phyloP scores from a whole-genome alignment of 1,140 invertebrate genomes.

The Drosophila repletoides region DNA sequence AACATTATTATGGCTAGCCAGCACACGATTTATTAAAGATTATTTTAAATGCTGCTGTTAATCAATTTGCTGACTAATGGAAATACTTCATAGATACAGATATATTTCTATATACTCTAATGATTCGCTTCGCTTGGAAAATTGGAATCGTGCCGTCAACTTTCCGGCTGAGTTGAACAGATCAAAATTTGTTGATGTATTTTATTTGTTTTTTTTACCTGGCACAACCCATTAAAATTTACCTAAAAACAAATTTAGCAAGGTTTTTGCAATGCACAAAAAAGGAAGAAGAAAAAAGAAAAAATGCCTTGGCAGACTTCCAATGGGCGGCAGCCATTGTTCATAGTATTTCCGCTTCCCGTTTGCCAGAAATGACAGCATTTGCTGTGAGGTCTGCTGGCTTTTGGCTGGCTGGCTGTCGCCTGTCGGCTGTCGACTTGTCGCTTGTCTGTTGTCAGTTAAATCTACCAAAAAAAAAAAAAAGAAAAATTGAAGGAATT shows the following conservation, averaged over 20 bases:
- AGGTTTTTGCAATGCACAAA: no score
- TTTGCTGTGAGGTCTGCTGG: constrained; percentile 13
- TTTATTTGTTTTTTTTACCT: constrained; percentile 7
- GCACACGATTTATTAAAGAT: no score
- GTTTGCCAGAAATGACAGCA: constrained; percentile 35
- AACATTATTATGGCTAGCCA: no score
- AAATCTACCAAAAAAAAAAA: constrained; percentile 5
- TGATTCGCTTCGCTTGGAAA: no score
- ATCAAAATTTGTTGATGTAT: background rate
- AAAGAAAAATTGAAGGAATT: background rate
- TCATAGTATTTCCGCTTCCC: constrained; percentile 15
- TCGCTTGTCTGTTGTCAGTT: constrained; percentile 16
- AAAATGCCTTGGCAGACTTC: constrained; percentile 15
- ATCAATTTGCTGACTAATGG: no score
- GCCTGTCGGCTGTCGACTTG: constrained; percentile 51
- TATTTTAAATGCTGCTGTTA: no score
- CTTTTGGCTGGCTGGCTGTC: no score
- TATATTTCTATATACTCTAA: no score
- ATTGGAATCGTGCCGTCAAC: no score
- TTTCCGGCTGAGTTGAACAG: no score
- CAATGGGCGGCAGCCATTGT: constrained; percentile 5
- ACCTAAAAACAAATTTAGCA: constrained; percentile 4
- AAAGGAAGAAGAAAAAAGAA: no score
- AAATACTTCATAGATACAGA: no score
- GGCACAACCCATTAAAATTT: constrained; percentile 21